A percentile compares a stretch with the other conserved stretches of the same genome.
These are phyloP conservation scores for Eupristina koningsbergeri DNA, from an alignment of 1,140 invertebrate species.

Conservation along the genomic window DNA sequence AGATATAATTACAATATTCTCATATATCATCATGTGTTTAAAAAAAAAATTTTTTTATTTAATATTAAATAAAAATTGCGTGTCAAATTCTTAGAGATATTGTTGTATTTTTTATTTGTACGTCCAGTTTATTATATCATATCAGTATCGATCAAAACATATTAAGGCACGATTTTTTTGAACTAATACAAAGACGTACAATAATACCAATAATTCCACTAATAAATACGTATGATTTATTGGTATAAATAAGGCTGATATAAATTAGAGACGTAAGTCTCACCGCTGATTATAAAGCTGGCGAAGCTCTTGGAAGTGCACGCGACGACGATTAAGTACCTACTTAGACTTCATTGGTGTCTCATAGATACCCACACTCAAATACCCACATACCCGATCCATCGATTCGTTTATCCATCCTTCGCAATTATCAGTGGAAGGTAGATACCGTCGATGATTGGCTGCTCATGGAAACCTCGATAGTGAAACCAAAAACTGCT, in stretches of 20 bases:
- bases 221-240: background rate
- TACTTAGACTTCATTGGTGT: background rate
- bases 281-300: background rate
- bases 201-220: background rate
- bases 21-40: background rate
- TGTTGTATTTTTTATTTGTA: too few relatives aligned
- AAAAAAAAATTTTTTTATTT: background rate
- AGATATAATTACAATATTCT: constrained; percentile 42
- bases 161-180: background rate
- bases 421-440: background rate
- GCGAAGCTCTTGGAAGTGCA: background rate
- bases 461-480: too few relatives aligned
- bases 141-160: background rate
- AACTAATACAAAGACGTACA: background rate
- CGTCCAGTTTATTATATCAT: too few relatives aligned
- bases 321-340: background rate
- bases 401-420: background rate
- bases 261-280: background rate
- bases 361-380: background rate
- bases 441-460: background rate
- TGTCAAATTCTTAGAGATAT: too few relatives aligned
- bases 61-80: too few relatives aligned
- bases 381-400: background rate
- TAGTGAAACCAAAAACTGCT: too few relatives aligned
- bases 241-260: background rate